Base-by-base conservation (phyloP, 2,888 invertebrate species). In the Drosophila percnosoma region DNA sequence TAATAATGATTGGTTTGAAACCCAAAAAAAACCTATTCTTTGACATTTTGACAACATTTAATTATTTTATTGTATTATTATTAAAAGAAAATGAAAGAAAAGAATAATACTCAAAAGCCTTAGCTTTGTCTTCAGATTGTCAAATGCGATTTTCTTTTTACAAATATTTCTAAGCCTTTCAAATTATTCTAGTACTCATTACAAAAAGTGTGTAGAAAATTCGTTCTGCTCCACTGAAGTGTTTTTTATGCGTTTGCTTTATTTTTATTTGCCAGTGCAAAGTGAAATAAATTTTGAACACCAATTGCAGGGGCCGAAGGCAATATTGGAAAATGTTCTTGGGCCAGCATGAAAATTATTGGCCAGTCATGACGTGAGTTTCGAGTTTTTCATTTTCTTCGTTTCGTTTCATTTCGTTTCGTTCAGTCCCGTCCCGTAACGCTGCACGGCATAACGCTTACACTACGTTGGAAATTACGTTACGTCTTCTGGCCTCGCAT, bases 271-370 rank as follows among this genome's bases (percentile, higher is more conserved):
- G 88, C 36, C 76, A 78, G 61, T 69, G 80, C 66, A 90, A 83
- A 90, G 90, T 88, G 89, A 87, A 87, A 87, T 87, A 87, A 90
- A 87, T 87, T 86, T 83, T 71, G 75, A 84, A 81, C 84, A 79
- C 68, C 84, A 89, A 84, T 84, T 87, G 83, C 85, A 87, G 75
- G 87, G 83, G 75, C 42, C 58, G 67, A 59, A 70, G 68, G 77
- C 75, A 79, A 86, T 90, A 88, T 90, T 86, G 87, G 78, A 86
- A 88, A 86, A 81, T 90, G 75, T 88, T 72, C 70, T 51, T 13
- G 38, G 66, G 51, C 52, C 73, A 70, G 72, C 75, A 75, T 75
- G 80, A 78, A 87, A 88, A 86, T 90, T 88, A 83, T 87, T 90
- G 87, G 90, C 89, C 81, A 79, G 90, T 88, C 90, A 87, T 86